phyloP scores from a whole-genome alignment of 1,140 invertebrate species.

The Heliconius congener region DNA sequence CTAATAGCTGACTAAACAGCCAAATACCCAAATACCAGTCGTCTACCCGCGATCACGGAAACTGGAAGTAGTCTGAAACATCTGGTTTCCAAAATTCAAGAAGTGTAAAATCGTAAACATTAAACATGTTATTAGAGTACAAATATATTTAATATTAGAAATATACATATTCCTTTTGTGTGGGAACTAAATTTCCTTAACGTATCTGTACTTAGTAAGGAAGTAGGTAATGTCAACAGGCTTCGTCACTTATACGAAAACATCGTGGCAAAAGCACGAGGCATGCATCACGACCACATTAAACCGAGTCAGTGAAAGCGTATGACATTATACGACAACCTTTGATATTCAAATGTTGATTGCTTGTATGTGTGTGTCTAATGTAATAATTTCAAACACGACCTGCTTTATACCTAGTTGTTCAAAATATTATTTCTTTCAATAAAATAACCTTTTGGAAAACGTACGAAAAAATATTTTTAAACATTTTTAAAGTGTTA shows the following conservation, averaged over 20 bases:
- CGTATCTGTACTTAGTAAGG: not conserved
- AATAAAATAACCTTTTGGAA: too few relatives aligned
- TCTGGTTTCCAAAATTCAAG: too few relatives aligned
- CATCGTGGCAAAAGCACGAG: not conserved
- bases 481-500: too few relatives aligned
- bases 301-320: conserved; percentile 22
- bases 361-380: not conserved
- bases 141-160: too few relatives aligned
- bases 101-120: too few relatives aligned
- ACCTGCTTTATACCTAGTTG: not conserved
- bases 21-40: too few relatives aligned
- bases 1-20: too few relatives aligned
- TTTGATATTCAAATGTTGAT: conserved; percentile 23
- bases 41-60: too few relatives aligned
- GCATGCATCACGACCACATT: conserved; percentile 7
- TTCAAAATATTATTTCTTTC: not conserved
- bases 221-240: not conserved
- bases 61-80: too few relatives aligned
- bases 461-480: too few relatives aligned
- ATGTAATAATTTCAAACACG: not conserved
- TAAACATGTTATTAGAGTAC: too few relatives aligned
- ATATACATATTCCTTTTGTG: not conserved
- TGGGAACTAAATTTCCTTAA: not conserved
- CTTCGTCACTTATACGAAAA: not conserved
- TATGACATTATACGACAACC: conserved; percentile 18